phyloP scores from a whole-genome alignment of 1,140 invertebrate species.

The Yoshiicerus persimilis region DNA sequence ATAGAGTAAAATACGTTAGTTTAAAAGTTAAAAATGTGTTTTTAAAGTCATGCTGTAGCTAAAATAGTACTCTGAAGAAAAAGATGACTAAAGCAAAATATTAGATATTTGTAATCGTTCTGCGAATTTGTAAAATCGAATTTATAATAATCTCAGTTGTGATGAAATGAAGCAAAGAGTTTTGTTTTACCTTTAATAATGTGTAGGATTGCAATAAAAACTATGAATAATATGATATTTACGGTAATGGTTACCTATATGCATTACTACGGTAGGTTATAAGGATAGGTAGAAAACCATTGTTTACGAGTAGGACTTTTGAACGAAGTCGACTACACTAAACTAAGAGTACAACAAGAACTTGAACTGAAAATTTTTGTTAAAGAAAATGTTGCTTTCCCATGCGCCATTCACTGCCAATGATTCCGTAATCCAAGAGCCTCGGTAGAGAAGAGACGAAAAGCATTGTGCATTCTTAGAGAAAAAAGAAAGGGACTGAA shows the following conservation, averaged over 20 bases:
- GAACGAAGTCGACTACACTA: background rate
- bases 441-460: background rate
- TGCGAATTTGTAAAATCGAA: no score
- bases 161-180: no score
- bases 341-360: background rate
- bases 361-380: background rate
- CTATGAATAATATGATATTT: background rate
- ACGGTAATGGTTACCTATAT: background rate
- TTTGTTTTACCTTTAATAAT: no score
- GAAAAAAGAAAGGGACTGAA: background rate
- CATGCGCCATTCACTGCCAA: slow-evolving; percentile 21
- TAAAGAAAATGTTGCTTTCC: background rate
- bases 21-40: no score
- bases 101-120: no score
- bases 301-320: background rate
- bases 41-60: no score
- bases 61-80: no score
- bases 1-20: no score
- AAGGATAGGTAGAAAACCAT: background rate
- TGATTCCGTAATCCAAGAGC: background rate
- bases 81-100: no score
- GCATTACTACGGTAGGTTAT: background rate
- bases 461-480: background rate
- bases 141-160: no score
- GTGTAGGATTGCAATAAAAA: background rate